Conservation (phyloP, 2,113 vertebrate species). For the Hystrix brachyura region DNA sequence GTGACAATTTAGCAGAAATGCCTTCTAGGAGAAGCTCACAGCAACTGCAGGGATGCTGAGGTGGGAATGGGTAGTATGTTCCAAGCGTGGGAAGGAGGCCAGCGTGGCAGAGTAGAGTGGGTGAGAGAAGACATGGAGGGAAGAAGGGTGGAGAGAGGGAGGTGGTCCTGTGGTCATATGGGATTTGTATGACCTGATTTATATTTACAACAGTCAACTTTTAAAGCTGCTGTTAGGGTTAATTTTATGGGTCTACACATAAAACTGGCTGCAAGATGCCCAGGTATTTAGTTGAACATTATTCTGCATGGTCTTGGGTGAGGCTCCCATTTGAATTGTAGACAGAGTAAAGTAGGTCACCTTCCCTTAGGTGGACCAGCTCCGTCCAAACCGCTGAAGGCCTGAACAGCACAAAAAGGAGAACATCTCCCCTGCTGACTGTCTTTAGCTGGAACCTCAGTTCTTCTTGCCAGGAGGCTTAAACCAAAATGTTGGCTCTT, state of each 20-base stretch:
- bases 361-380: too few species aligned
- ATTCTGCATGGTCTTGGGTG: background rate
- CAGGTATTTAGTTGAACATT: background rate
- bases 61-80: fast-evolving
- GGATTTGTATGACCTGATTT: background rate
- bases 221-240: background rate
- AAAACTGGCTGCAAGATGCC: background rate
- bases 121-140: background rate
- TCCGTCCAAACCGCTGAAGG: background rate
- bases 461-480: background rate
- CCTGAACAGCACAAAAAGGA: background rate
- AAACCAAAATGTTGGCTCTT: background rate
- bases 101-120: fast-evolving
- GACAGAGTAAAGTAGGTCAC: too few species aligned
- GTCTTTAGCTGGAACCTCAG: background rate
- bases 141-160: background rate
- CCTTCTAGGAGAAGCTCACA: background rate
- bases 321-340: too few species aligned
- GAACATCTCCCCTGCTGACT: background rate
- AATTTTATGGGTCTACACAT: background rate
- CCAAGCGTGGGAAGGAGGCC: background rate
- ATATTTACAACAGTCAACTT: background rate
- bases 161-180: background rate
- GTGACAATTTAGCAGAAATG: background rate
- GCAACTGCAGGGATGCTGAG: too few species aligned